phyloP scores from a whole-genome alignment of 2,113 vertebrate genomes.

The Butorides virescens region DNA sequence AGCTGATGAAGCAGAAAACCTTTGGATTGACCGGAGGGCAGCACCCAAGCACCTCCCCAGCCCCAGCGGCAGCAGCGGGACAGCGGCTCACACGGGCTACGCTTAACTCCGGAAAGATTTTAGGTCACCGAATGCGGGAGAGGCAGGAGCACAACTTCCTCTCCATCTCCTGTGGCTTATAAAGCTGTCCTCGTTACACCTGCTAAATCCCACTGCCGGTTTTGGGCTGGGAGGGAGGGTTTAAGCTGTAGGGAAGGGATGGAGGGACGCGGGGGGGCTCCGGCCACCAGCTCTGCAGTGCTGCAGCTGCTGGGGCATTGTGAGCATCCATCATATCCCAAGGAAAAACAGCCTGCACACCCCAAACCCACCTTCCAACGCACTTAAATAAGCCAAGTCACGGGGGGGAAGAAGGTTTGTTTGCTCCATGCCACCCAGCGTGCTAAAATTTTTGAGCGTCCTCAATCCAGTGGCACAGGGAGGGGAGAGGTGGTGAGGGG shows the following conservation, averaged over 20 bases:
- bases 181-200: neutral
- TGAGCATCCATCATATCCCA: neutral
- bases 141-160: neutral
- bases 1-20: neutral
- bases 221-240: fast-evolving
- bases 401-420: neutral
- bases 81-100: fast-evolving
- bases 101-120: neutral
- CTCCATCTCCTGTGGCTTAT: fast-evolving
- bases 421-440: neutral
- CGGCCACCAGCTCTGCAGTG: neutral
- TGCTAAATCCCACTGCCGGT: neutral
- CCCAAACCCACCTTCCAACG: neutral
- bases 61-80: neutral
- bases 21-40: neutral
- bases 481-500: neutral
- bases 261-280: fast-evolving
- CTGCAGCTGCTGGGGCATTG: neutral
- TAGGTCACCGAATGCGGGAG: neutral
- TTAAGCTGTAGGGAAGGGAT: neutral
- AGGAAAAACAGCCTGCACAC: neutral
- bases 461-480: neutral
- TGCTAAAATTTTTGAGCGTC: neutral
- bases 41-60: neutral
- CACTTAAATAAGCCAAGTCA: neutral